Evolutionary conservation across 2,888 invertebrate genomes (phyloP), one percentile per base, ranked within the genome.

Genomic region (Platycheirus albimanus): DNA sequence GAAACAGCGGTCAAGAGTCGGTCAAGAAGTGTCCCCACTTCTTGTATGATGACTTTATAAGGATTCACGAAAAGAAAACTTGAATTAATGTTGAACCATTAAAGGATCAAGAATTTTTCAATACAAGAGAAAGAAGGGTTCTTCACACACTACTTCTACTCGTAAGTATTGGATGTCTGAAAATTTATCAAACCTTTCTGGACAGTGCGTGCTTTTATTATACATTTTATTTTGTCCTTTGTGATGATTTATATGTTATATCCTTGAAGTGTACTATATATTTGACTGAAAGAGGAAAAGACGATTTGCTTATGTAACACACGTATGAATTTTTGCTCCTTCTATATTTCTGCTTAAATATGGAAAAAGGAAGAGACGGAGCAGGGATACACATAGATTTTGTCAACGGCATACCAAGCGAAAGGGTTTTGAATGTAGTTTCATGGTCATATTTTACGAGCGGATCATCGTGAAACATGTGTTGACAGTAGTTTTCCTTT

Each of bases 31-130:
- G 54, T 56, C 49, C 67, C 24, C 51, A 19, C 49, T n/a, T 58
- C 20, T 75, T 80, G 28, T 56, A 64, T 64, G 56, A 70, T 66
- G 75, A 43, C 63, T 56, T 69, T 49, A 69, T 79, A 54, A 49
- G 33, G 13, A 67, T 15, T 17, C 33, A 69, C 58, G 28, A 36
- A 15, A 15, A 13, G 7, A 20, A 38, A 24, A 17, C 7, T 17
- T 20, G 52, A 64, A 63, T 33, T 54, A 30, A 49, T 54, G 47
- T 38, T 13, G 38, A 41, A 30, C 51, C 56, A 33, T 51, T 38
- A 67, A 61, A 20, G 54, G 67, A 38, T 63, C 58, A 28, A 41
- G 38, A 54, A 33, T 24, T 3, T 24, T 24, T 3, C 11, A 13
- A 20, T 20, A 47, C 49, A 15, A 2, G 3, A 24, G 1, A 10